Conservation (phyloP, 2,113 vertebrate genomes). For the Onychorhynchus coronatus region DNA sequence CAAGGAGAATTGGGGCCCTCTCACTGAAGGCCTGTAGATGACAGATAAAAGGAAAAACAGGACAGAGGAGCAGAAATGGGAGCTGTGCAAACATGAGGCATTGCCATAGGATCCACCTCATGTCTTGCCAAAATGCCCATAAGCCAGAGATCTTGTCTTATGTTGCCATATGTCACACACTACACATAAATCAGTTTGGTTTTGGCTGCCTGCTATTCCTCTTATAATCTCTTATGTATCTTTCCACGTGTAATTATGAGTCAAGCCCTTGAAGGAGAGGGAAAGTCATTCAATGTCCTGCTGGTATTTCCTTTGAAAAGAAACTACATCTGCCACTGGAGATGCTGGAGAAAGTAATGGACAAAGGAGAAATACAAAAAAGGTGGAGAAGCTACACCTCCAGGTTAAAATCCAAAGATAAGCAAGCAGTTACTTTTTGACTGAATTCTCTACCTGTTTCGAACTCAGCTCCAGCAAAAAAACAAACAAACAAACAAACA, state of each 20-base stretch:
- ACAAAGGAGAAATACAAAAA: not conserved
- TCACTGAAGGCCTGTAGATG: not conserved
- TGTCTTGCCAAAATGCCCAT: constrained; percentile 26
- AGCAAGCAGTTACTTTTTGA: not conserved
- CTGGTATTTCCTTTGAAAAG: not conserved
- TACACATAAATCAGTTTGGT: not conserved
- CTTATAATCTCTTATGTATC: not conserved
- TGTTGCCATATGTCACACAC: constrained; percentile 21
- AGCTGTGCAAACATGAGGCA: not conserved
- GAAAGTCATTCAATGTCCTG: not conserved
- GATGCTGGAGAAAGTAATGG: not conserved
- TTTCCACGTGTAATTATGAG: constrained; percentile 4
- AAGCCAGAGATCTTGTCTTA: constrained; percentile 47
- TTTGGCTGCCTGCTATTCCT: constrained; percentile 33
- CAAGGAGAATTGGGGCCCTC: not conserved
- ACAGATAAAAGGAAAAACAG: not conserved
- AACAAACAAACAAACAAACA: too few relatives aligned
- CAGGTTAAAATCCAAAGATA: not conserved
- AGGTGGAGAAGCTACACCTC: not conserved
- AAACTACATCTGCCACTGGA: not conserved
- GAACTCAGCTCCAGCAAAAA: not conserved
- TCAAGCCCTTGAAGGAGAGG: not conserved
- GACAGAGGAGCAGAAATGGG: not conserved
- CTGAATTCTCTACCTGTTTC: not conserved
- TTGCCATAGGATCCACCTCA: not conserved